Percentiles rank a stretch among this genome's conserved stretches.
Conservation (phyloP, 2,113 vertebrate species). For the Alouatta palliata region DNA sequence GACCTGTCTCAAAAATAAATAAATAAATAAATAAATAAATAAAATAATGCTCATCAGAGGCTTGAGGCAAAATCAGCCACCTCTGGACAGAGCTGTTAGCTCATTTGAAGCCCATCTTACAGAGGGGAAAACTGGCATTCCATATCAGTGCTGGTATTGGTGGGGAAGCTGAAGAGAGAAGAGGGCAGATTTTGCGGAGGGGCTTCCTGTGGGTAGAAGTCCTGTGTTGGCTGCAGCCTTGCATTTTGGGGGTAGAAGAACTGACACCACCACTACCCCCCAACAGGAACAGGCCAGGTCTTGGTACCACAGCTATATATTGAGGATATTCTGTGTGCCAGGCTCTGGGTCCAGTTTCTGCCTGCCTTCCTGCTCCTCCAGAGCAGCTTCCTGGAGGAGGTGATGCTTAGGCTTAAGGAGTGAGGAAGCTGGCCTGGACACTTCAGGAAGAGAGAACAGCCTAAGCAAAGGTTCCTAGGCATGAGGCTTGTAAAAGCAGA, state of each 20-base stretch:
- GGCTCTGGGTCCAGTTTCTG: not conserved
- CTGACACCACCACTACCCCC: not conserved
- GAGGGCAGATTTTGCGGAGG: not conserved
- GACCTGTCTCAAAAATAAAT: no score
- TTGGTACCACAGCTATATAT: not conserved
- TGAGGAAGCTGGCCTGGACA: not conserved
- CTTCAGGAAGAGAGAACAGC: not conserved
- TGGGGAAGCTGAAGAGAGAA: not conserved
- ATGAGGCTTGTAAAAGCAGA: not conserved
- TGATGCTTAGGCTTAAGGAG: not conserved
- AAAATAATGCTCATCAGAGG: not conserved
- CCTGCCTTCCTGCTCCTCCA: not conserved
- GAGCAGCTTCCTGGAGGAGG: slow-evolving; percentile 26
- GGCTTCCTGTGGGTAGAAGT: not conserved
- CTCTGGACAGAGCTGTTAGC: not conserved
- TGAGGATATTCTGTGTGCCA: not conserved
- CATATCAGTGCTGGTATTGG: not conserved
- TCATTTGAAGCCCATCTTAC: slow-evolving; percentile 7
- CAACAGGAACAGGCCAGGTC: not conserved
- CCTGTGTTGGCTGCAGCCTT: not conserved
- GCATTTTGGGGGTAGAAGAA: not conserved
- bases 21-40: no score
- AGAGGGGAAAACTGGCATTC: not conserved
- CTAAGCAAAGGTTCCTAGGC: not conserved
- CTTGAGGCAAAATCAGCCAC: not conserved